These are phyloP conservation scores for Anagrus nilaparvatae DNA, from an alignment of 1,140 invertebrate genomes.

Conservation along the genomic window DNA sequence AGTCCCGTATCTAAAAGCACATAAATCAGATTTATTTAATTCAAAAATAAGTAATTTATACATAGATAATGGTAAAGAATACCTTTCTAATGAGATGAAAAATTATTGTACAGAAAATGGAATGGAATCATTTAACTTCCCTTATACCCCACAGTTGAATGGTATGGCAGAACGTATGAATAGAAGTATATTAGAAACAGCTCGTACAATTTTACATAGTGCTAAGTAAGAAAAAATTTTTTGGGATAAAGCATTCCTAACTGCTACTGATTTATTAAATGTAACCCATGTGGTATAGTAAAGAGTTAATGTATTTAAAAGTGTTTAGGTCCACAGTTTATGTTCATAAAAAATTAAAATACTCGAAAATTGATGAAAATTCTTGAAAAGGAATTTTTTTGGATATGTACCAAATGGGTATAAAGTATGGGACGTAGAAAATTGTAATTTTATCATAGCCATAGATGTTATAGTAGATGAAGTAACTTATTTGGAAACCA, in stretches of 20 bases:
- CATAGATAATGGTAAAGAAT: constrained; percentile 36
- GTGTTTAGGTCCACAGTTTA: constrained; percentile 39
- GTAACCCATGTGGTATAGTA: constrained; percentile 35
- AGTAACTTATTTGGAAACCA: no score
- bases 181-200: no score
- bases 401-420: constrained; percentile 33
- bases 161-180: no score
- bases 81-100: constrained; percentile 35
- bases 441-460: no score
- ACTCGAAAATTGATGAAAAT: constrained; percentile 35
- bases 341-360: constrained; percentile 33
- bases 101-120: constrained; percentile 33
- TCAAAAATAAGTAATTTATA: constrained; percentile 38
- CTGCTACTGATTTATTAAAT: constrained; percentile 38
- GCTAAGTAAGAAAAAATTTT: constrained; percentile 24
- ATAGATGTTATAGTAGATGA: constrained; percentile 35
- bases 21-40: constrained; percentile 17
- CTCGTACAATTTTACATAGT: no score
- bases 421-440: constrained; percentile 31
- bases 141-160: no score
- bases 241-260: constrained; percentile 35
- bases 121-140: constrained; percentile 35
- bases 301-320: constrained; percentile 35
- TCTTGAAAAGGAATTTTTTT: constrained; percentile 32
- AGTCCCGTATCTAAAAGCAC: constrained; percentile 13